Evolutionary conservation across 2,888 invertebrate genomes (phyloP).

Genomic region (Zhuqinia jingwanae): DNA sequence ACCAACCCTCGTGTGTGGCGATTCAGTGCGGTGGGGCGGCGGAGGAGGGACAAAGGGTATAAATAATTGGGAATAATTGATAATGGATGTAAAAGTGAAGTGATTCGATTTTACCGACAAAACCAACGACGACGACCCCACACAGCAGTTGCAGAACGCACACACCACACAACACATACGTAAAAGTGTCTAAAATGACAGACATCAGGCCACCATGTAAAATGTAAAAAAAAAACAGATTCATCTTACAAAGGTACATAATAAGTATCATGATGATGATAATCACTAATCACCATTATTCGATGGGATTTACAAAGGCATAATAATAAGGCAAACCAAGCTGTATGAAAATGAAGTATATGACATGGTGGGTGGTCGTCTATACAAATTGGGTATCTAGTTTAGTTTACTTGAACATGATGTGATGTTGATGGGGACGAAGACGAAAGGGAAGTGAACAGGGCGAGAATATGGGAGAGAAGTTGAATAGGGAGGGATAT

Average conservation of each 20-base stretch:
- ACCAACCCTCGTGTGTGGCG: conserved; percentile 21
- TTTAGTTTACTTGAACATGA: neutral
- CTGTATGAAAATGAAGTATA: neutral
- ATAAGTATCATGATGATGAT: no score
- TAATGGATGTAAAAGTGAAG: conserved; percentile 42
- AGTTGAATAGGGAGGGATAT: neutral
- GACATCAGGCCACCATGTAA: conserved; percentile 18
- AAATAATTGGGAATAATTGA: conserved; percentile 61
- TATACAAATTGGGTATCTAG: conserved; percentile 13
- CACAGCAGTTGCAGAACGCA: neutral
- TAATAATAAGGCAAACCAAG: neutral
- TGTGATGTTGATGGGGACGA: conserved; percentile 5
- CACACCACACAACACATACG: neutral
- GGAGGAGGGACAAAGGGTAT: conserved; percentile 1
- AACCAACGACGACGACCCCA: neutral
- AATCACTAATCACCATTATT: neutral
- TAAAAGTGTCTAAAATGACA: neutral
- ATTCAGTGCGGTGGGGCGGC: neutral
- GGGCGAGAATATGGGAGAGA: neutral
- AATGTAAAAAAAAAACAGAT: neutral
- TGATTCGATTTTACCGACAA: conserved; percentile 29
- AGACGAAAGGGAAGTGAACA: conserved; percentile 18
- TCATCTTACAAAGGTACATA: no score
- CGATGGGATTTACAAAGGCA: neutral
- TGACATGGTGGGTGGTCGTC: conserved; percentile 3